phyloP scores from a whole-genome alignment of 2,888 invertebrate species.

The Julus scanicus region DNA sequence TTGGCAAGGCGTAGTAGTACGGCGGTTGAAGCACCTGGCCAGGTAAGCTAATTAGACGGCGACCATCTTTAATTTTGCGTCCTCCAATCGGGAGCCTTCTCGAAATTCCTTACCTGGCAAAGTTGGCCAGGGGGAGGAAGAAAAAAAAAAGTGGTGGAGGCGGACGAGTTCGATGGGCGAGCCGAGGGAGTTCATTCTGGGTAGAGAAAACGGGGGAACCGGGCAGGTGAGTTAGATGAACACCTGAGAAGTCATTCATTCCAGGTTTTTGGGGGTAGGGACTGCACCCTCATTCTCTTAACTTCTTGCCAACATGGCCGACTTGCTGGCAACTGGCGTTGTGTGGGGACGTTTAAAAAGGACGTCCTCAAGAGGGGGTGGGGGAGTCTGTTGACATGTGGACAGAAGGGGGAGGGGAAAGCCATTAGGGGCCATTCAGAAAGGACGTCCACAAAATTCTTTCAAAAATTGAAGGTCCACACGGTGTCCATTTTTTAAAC shows the following conservation, averaged over 20 bases:
- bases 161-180: conserved; percentile 11
- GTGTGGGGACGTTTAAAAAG: no score
- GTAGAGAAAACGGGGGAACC: not conserved
- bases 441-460: no score
- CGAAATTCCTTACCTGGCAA: not conserved
- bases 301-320: no score
- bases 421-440: no score
- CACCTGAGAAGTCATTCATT: not conserved
- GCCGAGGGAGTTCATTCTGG: conserved; percentile 9
- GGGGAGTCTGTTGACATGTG: no score
- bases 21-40: conserved; percentile 1
- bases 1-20: not conserved
- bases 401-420: no score
- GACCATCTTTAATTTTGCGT: not conserved
- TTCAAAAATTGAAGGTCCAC: no score
- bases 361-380: no score
- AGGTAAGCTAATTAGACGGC: conserved; percentile 19
- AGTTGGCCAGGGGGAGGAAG: no score
- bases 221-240: not conserved
- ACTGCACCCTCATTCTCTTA: no score
- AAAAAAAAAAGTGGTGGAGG: not conserved
- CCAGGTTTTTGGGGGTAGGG: not conserved
- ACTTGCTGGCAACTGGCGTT: no score
- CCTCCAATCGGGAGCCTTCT: not conserved
- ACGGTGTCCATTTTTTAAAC: no score